These are phyloP conservation scores for Cantharis lateralis DNA, from an alignment of 2,888 invertebrate species.

Conservation along the genomic window DNA sequence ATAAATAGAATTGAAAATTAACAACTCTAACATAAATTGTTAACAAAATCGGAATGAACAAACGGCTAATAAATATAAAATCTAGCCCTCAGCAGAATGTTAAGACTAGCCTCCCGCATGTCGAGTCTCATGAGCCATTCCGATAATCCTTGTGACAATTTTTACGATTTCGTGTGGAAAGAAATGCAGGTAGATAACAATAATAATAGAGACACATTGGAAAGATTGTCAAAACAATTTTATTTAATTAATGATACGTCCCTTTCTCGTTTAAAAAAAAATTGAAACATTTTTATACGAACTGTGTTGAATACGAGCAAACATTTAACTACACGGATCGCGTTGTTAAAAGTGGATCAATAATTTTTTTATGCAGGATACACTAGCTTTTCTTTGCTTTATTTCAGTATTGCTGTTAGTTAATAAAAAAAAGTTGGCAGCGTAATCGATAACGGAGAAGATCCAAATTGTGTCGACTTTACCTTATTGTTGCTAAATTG, in stretches of 20 bases:
- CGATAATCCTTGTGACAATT: slow-evolving; percentile 41
- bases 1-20: too few relatives aligned
- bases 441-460: slow-evolving; percentile 4
- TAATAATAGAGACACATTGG: slow-evolving; percentile 28
- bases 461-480: slow-evolving; percentile 19
- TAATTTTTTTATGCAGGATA: neutral
- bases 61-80: neutral
- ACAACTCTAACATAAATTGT: too few relatives aligned
- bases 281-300: slow-evolving; percentile 39
- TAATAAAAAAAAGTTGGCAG: slow-evolving; percentile 24
- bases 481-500: slow-evolving; percentile 40
- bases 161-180: slow-evolving; percentile 46
- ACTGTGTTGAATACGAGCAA: slow-evolving; percentile 40
- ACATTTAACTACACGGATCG: slow-evolving; percentile 37
- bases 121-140: slow-evolving; percentile 41
- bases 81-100: slow-evolving; percentile 35
- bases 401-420: slow-evolving; percentile 29
- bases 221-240: slow-evolving; percentile 27
- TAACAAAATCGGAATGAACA: neutral
- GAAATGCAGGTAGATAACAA: slow-evolving; percentile 29
- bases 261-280: slow-evolving; percentile 22
- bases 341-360: slow-evolving; percentile 35
- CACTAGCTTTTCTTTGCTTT: neutral
- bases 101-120: slow-evolving; percentile 40
- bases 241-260: slow-evolving; percentile 26